Conservation (phyloP, 1,140 invertebrate species). For the Caenorhabditis remanei region DNA sequence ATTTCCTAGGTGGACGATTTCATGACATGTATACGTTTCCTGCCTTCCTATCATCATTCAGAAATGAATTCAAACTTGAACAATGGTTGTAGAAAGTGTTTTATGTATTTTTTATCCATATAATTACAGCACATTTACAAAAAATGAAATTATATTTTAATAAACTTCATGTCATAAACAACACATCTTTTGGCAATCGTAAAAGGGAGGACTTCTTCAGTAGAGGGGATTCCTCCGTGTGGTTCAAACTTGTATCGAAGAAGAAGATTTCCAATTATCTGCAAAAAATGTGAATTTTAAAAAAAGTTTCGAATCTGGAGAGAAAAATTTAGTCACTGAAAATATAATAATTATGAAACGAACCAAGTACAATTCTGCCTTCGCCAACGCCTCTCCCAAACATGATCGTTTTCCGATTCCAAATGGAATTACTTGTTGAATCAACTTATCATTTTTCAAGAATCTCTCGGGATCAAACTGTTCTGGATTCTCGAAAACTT, state of each 20-base stretch:
- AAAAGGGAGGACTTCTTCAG: slow-evolving; percentile 1
- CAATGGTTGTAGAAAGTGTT: not conserved
- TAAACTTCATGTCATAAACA: slow-evolving; percentile 10
- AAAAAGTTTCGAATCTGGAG: not conserved
- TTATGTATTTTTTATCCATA: not conserved
- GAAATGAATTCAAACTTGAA: not conserved
- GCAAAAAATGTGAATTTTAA: not conserved
- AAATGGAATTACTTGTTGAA: slow-evolving; percentile 64
- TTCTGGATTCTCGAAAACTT: not conserved
- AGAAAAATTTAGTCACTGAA: not conserved
- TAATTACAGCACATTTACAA: not conserved
- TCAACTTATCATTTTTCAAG: slow-evolving; percentile 51
- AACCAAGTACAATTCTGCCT: slow-evolving; percentile 2
- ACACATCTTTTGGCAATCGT: slow-evolving; percentile 2
- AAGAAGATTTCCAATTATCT: slow-evolving; percentile 5
- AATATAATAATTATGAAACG: not conserved
- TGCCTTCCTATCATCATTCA: not conserved
- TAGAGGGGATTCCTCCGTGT: not conserved
- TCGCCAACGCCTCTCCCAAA: slow-evolving; percentile 52
- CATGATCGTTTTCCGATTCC: slow-evolving; percentile 64
- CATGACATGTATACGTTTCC: not conserved
- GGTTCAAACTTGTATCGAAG: not conserved
- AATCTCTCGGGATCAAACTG: not conserved
- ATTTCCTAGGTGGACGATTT: slow-evolving; percentile 17
- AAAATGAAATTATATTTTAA: slow-evolving; percentile 1